phyloP scores from a whole-genome alignment of 2,113 vertebrate species.

The Egretta garzetta region DNA sequence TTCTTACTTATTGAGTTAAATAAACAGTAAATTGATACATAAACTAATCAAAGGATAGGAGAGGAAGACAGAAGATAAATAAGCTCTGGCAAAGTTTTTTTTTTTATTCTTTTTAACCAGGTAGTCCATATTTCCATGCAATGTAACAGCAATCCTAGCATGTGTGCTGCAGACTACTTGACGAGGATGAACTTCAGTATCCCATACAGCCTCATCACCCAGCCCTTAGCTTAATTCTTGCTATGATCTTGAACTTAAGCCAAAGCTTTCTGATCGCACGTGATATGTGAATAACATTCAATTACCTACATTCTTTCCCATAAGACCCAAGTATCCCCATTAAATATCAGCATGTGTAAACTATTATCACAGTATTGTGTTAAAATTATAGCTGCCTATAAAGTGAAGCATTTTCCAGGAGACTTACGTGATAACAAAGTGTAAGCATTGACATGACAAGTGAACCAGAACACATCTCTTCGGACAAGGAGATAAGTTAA shows the following conservation, averaged over 20 bases:
- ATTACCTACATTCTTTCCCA: too few species aligned
- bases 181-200: neutral
- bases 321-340: neutral
- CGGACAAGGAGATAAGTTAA: neutral
- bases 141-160: neutral
- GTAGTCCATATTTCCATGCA: neutral
- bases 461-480: neutral
- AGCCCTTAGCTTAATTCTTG: neutral
- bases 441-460: neutral
- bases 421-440: neutral
- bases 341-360: neutral
- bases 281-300: neutral
- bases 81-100: neutral
- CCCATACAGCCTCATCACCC: rapidly evolving
- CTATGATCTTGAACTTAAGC: neutral
- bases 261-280: neutral
- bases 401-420: neutral
- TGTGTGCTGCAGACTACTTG: neutral
- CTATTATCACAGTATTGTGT: too few species aligned
- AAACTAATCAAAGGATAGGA: neutral
- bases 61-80: neutral
- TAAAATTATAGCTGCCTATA: neutral
- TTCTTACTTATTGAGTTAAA: neutral
- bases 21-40: neutral
- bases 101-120: neutral